Percentiles rank a stretch among this genome's conserved stretches.
Evolutionary conservation across 2,888 invertebrate genomes (phyloP).

Genomic region (Sarcophaga rosellei): DNA sequence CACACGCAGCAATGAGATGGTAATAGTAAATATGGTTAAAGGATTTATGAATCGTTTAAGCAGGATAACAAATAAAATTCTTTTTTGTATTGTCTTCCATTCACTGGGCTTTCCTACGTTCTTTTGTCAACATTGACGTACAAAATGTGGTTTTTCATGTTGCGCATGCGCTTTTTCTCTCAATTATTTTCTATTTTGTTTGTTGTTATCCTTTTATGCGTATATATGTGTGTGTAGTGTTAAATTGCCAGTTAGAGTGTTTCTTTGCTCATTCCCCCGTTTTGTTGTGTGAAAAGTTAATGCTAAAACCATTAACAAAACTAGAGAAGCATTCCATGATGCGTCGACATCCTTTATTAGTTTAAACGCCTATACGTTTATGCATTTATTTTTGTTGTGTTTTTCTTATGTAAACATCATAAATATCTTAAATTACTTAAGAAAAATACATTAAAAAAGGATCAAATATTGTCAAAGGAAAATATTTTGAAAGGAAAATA

Average conservation of each 20-base stretch:
- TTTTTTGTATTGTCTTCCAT: not conserved
- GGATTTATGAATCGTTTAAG: too few relatives aligned
- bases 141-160: conserved; percentile 65
- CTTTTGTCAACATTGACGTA: conserved; percentile 13
- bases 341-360: conserved; percentile 40
- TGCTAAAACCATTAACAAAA: conserved; percentile 74
- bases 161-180: conserved; percentile 72
- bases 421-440: conserved; percentile 68
- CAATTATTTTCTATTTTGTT: conserved; percentile 33
- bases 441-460: conserved; percentile 64
- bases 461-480: conserved; percentile 59
- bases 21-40: conserved; percentile 2
- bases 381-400: conserved; percentile 39
- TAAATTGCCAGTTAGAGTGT: conserved; percentile 27
- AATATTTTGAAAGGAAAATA: conserved; percentile 41
- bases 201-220: conserved; percentile 41
- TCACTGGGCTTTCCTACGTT: conserved; percentile 18
- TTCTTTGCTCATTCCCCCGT: not conserved
- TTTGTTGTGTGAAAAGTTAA: conserved; percentile 74
- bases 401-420: conserved; percentile 63
- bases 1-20: not conserved
- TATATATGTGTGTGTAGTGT: conserved; percentile 22
- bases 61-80: not conserved
- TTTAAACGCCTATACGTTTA: conserved; percentile 11
- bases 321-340: not conserved